These are phyloP conservation scores for Dinothrombium tinctorium DNA, from an alignment of 1,140 invertebrate genomes.

Conservation along the genomic window DNA sequence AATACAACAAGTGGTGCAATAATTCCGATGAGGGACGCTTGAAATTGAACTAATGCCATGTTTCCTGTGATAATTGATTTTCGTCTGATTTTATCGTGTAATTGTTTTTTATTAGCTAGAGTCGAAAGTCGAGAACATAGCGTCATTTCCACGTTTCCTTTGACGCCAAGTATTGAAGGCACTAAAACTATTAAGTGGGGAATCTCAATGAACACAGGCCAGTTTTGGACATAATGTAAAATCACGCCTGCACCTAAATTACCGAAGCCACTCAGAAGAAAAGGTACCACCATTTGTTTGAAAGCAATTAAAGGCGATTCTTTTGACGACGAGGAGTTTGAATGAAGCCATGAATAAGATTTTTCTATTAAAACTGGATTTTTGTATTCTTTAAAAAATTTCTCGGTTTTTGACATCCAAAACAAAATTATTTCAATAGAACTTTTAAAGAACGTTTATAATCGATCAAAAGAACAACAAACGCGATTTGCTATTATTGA, in stretches of 20 bases:
- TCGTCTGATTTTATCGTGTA: conserved; percentile 38
- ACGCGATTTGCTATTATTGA: too few relatives aligned
- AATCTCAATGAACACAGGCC: conserved; percentile 24
- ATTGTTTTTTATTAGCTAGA: conserved; percentile 49
- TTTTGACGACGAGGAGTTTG: too few relatives aligned
- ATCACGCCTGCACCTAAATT: conserved; percentile 5
- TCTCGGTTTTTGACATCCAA: too few relatives aligned
- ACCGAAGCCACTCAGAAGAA: conserved; percentile 24
- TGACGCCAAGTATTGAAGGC: conserved; percentile 29
- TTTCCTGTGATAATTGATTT: conserved; percentile 56
- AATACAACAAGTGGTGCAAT: conserved; percentile 64
- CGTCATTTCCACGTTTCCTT: conserved; percentile 33
- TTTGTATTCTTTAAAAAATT: too few relatives aligned
- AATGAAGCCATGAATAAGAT: too few relatives aligned
- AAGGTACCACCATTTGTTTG: conserved; percentile 26
- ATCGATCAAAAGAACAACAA: too few relatives aligned
- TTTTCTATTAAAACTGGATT: too few relatives aligned
- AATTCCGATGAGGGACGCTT: conserved; percentile 69
- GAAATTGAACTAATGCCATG: conserved; percentile 50
- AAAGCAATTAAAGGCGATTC: too few relatives aligned
- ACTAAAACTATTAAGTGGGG: conserved; percentile 29
- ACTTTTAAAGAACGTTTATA: too few relatives aligned
- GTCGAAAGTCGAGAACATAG: conserved; percentile 35
- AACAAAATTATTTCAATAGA: too few relatives aligned
- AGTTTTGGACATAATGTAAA: conserved; percentile 15